Conservation (phyloP, 2,888 invertebrate species). For the Colletes collaris region DNA sequence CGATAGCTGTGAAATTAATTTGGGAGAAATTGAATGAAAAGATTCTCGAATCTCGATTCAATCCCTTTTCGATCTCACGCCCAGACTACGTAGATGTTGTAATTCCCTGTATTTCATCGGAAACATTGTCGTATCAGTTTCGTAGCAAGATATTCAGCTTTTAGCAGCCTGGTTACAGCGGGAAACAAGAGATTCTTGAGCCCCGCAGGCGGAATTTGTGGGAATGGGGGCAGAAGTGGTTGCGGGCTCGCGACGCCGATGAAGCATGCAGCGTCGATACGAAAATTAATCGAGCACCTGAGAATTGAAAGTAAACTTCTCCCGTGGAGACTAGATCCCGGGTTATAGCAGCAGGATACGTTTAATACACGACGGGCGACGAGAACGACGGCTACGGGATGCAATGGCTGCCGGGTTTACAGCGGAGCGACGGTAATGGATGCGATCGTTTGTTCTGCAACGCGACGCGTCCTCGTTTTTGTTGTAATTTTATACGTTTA, state of each 20-base stretch:
- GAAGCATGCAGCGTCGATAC: slow-evolving; percentile 49
- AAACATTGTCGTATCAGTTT: slow-evolving; percentile 13
- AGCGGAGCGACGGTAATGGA: slow-evolving; percentile 61
- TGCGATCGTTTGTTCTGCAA: slow-evolving; percentile 65
- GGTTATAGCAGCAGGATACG: slow-evolving; percentile 37
- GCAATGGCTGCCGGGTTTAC: slow-evolving; percentile 59
- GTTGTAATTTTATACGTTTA: slow-evolving; percentile 63
- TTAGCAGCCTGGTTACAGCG: neutral
- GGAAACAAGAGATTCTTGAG: slow-evolving; percentile 22
- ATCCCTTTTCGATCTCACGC: no score
- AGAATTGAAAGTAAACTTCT: slow-evolving; percentile 69
- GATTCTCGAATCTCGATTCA: no score
- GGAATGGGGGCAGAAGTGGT: slow-evolving; percentile 50
- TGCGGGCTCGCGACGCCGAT: slow-evolving; percentile 9
- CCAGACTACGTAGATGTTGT: neutral
- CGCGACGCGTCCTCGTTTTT: slow-evolving; percentile 64
- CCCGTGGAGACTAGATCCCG: slow-evolving; percentile 49
- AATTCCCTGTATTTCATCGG: neutral
- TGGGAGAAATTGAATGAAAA: no score
- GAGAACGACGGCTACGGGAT: slow-evolving; percentile 37
- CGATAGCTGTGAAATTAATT: no score
- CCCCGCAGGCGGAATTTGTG: slow-evolving; percentile 48
- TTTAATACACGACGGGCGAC: slow-evolving; percentile 52
- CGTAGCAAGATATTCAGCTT: slow-evolving; percentile 7
- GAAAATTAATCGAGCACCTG: slow-evolving; percentile 68